Evolutionary conservation across 2,888 invertebrate species (phyloP).

Genomic region (Oxyscelio sp.): DNA sequence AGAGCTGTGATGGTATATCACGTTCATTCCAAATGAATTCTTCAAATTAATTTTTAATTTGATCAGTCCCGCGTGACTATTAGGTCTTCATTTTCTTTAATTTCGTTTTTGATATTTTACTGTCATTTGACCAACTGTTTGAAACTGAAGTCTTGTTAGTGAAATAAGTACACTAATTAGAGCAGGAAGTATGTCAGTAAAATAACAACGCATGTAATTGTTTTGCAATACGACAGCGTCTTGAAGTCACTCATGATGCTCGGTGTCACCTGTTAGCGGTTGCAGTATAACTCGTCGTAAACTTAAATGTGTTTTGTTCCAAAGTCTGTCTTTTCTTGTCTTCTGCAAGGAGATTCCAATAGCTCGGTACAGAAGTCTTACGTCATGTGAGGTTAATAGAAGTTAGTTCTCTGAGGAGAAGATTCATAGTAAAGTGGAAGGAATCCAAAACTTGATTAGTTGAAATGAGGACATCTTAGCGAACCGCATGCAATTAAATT

Average conservation of each 20-base stretch:
- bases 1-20: slow-evolving; percentile 7
- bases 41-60: background rate
- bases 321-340: slow-evolving; percentile 60
- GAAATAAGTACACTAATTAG: slow-evolving; percentile 34
- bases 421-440: slow-evolving; percentile 56
- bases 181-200: slow-evolving; percentile 12
- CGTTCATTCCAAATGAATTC: slow-evolving; percentile 16
- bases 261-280: slow-evolving; percentile 50
- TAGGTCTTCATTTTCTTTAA: slow-evolving; percentile 14
- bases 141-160: background rate
- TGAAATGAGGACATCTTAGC: slow-evolving; percentile 59
- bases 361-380: slow-evolving; percentile 58
- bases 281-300: slow-evolving; percentile 48
- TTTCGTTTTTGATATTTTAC: slow-evolving; percentile 1
- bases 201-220: slow-evolving; percentile 36
- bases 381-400: slow-evolving; percentile 67
- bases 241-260: slow-evolving; percentile 5
- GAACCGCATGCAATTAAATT: slow-evolving; percentile 51
- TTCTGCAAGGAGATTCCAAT: slow-evolving; percentile 56
- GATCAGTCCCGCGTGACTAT: background rate
- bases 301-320: slow-evolving; percentile 70
- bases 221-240: slow-evolving; percentile 27
- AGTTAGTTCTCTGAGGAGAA: slow-evolving; percentile 63
- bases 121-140: background rate
- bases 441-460: slow-evolving; percentile 64